phyloP scores from a whole-genome alignment of 92 coral and sea anemone genomes.

The Parazoanthus atlanticus region DNA sequence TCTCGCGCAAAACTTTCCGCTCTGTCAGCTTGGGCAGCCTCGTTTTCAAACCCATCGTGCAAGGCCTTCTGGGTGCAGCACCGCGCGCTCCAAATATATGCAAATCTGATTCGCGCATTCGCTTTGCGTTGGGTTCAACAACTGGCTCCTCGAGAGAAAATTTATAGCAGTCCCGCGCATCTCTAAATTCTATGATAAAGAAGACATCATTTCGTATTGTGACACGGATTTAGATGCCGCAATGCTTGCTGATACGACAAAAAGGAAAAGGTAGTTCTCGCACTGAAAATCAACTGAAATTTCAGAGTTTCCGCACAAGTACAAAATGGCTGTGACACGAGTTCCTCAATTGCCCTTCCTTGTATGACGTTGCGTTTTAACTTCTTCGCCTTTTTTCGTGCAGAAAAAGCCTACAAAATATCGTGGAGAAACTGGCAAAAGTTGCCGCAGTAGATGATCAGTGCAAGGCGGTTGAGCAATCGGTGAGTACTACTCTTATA shows the following conservation, averaged over 20 bases:
- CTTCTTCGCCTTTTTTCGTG: slow-evolving; percentile 34
- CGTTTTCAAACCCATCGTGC: slow-evolving; percentile 52
- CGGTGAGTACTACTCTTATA: slow-evolving; percentile 55
- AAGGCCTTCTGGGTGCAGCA: slow-evolving; percentile 70
- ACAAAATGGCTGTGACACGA: slow-evolving; percentile 10
- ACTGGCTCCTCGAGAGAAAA: not conserved
- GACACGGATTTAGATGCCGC: slow-evolving; percentile 14
- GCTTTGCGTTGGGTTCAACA: slow-evolving; percentile 59
- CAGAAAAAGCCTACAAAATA: slow-evolving; percentile 65
- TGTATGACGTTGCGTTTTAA: slow-evolving; percentile 81
- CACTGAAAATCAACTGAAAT: slow-evolving; percentile 5
- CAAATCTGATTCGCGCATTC: slow-evolving; percentile 77
- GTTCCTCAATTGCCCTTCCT: slow-evolving; percentile 83
- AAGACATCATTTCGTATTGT: not conserved
- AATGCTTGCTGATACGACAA: slow-evolving; percentile 20
- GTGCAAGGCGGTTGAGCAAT: slow-evolving; percentile 36
- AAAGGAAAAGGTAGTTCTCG: slow-evolving; percentile 30
- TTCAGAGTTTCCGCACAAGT: slow-evolving; percentile 40
- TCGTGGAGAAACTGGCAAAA: slow-evolving; percentile 71
- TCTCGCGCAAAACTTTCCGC: too few relatives aligned
- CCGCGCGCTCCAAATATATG: slow-evolving; percentile 95
- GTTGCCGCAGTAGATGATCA: slow-evolving; percentile 50
- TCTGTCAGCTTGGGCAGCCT: slow-evolving; percentile 36
- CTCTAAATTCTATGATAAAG: not conserved
- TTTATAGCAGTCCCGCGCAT: slow-evolving; percentile 37